A percentile compares a stretch with the other conserved stretches of the same genome.
These are phyloP conservation scores for Rhea americana DNA, from an alignment of 2,113 vertebrate species.

Conservation along the genomic window DNA sequence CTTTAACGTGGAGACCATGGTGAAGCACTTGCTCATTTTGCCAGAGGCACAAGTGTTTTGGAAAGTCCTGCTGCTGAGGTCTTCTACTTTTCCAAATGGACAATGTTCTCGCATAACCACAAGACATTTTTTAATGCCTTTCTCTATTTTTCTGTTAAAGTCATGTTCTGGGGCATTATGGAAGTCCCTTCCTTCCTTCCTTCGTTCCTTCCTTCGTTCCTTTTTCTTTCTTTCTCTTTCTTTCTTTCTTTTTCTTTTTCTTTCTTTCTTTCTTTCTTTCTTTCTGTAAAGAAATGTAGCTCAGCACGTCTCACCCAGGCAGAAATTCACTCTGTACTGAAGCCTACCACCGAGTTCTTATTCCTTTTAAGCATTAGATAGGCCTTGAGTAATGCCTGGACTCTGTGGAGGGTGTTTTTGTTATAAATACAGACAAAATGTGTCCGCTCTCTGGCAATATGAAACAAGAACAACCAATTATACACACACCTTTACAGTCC, in stretches of 20 bases:
- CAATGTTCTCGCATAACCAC: neutral
- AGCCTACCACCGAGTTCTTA: neutral
- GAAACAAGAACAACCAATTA: neutral
- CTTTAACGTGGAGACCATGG: neutral
- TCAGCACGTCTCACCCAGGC: neutral
- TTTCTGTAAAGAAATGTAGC: neutral
- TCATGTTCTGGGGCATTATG: neutral
- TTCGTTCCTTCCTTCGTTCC: neutral
- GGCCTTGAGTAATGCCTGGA: neutral
- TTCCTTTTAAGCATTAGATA: neutral
- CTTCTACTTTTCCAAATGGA: neutral
- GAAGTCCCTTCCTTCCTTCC: neutral
- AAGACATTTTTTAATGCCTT: neutral
- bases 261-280: neutral
- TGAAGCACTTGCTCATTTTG: neutral
- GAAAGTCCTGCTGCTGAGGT: neutral
- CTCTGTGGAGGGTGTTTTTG: neutral
- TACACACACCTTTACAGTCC: neutral
- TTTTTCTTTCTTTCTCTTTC: neutral
- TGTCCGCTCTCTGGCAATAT: neutral
- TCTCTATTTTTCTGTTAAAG: neutral
- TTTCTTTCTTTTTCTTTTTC: neutral
- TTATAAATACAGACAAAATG: neutral
- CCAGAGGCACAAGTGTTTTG: neutral
- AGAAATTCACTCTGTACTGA: neutral